Percentiles rank a stretch among this genome's conserved stretches.
These are phyloP conservation scores for Loxodonta africana DNA, from an alignment of 2,113 vertebrate genomes.

Conservation along the genomic window DNA sequence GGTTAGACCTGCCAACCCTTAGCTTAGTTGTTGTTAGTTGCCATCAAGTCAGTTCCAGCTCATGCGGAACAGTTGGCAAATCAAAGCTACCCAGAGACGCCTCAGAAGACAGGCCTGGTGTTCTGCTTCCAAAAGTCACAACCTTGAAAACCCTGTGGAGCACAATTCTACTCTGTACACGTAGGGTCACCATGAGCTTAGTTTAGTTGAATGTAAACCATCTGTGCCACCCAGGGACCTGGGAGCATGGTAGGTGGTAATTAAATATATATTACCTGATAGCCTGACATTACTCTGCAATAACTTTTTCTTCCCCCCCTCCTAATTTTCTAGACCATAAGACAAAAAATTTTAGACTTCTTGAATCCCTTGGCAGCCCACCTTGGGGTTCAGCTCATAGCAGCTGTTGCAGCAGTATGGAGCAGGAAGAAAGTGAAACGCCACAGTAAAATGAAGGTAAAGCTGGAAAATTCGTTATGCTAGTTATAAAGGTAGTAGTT, in stretches of 20 bases:
- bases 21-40: background rate
- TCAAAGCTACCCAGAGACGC: background rate
- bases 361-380: slow-evolving; percentile 93
- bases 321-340: slow-evolving; percentile 89
- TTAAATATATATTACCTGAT: accelerated
- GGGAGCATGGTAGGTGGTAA: accelerated
- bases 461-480: background rate
- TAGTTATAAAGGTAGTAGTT: accelerated
- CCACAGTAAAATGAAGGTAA: slow-evolving; percentile 93
- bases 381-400: slow-evolving; percentile 94
- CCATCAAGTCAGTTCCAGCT: background rate
- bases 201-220: background rate
- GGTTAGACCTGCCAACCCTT: background rate
- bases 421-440: slow-evolving; percentile 91
- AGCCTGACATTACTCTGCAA: background rate
- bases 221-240: background rate
- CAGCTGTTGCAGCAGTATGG: slow-evolving; percentile 95
- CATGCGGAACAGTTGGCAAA: background rate
- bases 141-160: background rate
- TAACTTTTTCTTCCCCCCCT: background rate
- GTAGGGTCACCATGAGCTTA: background rate
- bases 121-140: background rate
- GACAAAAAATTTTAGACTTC: slow-evolving; percentile 95
- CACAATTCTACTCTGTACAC: background rate
- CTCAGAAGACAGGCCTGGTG: background rate